Base-by-base conservation (phyloP, 1,140 invertebrate genomes). In the Sipha flava region DNA sequence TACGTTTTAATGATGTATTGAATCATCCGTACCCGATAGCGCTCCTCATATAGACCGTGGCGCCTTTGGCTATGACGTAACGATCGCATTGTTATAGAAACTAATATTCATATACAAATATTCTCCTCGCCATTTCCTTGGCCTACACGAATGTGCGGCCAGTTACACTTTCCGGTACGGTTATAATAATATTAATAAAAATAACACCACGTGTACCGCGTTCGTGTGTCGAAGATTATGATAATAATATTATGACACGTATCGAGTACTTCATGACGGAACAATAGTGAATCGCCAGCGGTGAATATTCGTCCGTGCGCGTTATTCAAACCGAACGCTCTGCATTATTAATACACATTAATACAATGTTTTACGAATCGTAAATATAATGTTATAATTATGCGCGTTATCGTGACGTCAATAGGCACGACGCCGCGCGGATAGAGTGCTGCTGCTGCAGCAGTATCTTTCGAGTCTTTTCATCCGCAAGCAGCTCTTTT, bases 331-430 rank as follows among this genome's bases (percentile, higher is more conserved):
- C 23, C 26, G 16, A 72, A 72, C n/a, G n/a, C n/a, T n/a, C n/a
- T n/a, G n/a, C n/a, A n/a, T n/a, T 34, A 34, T 72, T 49, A 72
- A 49, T 72, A 72, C 29, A 72, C n/a, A 72, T 72, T 49, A 72
- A 45, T 70, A 26, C 9, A 7, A 70, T 18, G 4, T 70, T 40
- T 26, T 70, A 45, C 45, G 66, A 23, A 72, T 47, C 26, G 26
- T 34, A 49, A 49, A 72, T 31, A 72, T 72, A 47, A 29, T 45
- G n/a, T n/a, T n/a, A n/a, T n/a, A n/a, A n/a, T 6, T 18, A 47
- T 72, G 23, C 2, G 16, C 43, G 18, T 47, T n/a, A n/a, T n/a
- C 31, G 26, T 12, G 23, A 72, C 43, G 40, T 72, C 16, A 72
- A 72, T 26, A 72, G 43, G 40, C 66, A n/a, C n/a, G n/a, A n/a